A percentile compares a stretch with the other conserved stretches of the same genome.
Evolutionary conservation across 2,113 vertebrate genomes (phyloP).

Genomic region (Corvus hawaiiensis): DNA sequence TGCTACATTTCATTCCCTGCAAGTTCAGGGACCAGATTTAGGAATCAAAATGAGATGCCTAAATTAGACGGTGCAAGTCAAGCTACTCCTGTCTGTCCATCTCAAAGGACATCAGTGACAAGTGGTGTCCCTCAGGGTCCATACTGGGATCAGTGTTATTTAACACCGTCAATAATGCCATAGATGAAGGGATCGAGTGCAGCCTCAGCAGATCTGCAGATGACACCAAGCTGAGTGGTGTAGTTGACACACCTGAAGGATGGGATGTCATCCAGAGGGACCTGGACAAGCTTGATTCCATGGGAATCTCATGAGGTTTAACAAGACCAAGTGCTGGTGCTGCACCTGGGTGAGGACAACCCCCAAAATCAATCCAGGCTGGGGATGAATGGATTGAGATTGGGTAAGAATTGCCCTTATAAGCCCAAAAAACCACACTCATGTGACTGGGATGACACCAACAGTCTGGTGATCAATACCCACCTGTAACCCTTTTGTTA

Average conservation of each 20-base stretch:
- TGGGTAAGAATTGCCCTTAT: not conserved
- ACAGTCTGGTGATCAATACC: not conserved
- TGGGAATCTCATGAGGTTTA: not conserved
- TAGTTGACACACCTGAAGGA: not conserved
- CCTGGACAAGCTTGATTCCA: accelerated
- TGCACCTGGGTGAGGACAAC: not conserved
- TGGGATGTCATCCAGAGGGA: not conserved
- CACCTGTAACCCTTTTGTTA: not conserved
- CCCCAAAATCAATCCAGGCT: not conserved
- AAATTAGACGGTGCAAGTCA: not conserved
- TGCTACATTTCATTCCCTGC: not conserved
- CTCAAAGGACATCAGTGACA: not conserved
- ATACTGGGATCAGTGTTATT: not conserved
- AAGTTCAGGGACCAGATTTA: not conserved
- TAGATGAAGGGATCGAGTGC: accelerated
- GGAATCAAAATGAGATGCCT: not conserved
- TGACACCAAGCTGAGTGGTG: not conserved
- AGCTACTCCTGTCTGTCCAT: not conserved
- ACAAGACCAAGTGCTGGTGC: not conserved
- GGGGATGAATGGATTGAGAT: not conserved
- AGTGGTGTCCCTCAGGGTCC: not conserved
- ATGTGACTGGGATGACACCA: not conserved
- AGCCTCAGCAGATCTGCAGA: not conserved
- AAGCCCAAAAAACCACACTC: not conserved
- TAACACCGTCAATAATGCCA: not conserved